Conservation (phyloP, 2,888 invertebrate genomes). For the Cremastinae sp. region DNA sequence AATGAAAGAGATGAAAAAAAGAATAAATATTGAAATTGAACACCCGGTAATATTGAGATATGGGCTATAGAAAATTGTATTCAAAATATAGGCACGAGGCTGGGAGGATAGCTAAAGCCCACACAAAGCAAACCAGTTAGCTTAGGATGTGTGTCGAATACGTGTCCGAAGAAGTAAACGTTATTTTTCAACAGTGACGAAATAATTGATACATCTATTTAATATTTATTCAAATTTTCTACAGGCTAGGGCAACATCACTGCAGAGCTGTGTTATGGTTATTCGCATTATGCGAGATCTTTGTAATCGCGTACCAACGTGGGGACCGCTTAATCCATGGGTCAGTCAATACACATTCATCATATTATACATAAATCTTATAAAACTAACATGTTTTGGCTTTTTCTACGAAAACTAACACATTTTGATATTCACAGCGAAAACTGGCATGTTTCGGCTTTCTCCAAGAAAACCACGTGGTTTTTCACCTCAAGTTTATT, state of each 20-base stretch:
- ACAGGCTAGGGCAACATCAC: conserved; percentile 96
- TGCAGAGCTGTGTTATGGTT: conserved; percentile 98
- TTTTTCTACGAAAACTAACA: background rate
- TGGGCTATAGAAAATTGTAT: conserved; percentile 72
- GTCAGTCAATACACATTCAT: conserved; percentile 87
- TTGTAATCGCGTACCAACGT: conserved; percentile 95
- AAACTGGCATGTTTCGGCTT: too few relatives aligned
- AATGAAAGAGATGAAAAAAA: conserved; percentile 53
- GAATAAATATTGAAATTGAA: conserved; percentile 64
- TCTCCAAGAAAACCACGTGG: too few relatives aligned
- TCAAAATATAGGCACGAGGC: conserved; percentile 76
- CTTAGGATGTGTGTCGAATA: conserved; percentile 67
- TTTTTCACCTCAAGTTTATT: too few relatives aligned
- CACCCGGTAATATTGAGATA: conserved; percentile 79
- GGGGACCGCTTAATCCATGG: conserved; percentile 97
- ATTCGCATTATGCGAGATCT: conserved; percentile 97
- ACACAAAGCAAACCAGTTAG: conserved; percentile 77
- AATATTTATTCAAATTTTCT: conserved; percentile 64
- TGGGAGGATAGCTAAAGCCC: conserved; percentile 80
- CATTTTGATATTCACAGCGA: background rate
- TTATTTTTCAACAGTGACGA: conserved; percentile 36
- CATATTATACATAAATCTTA: too few relatives aligned
- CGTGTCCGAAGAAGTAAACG: conserved; percentile 54
- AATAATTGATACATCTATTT: conserved; percentile 62
- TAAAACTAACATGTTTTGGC: too few relatives aligned